Percentiles rank a stretch among this genome's conserved stretches.
Evolutionary conservation across 2,888 invertebrate genomes (phyloP).

Genomic region (Drosophila borealis): DNA sequence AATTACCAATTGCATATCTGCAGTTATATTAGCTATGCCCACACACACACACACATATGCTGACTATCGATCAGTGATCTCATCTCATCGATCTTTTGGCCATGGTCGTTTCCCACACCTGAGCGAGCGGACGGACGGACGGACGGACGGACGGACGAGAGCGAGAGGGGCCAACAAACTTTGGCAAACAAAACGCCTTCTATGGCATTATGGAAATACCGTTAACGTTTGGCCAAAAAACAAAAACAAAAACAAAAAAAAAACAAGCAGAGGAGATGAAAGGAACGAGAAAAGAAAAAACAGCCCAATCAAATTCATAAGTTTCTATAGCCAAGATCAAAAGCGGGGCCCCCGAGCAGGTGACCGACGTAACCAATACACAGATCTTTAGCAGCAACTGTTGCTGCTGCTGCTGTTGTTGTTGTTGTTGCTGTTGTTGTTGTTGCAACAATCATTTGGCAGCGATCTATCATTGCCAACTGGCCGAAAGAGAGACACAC

Average conservation of each 20-base stretch:
- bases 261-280: neutral
- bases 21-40: conserved; percentile 16
- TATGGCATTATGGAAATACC: conserved; percentile 73
- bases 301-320: conserved; percentile 50
- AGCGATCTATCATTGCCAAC: conserved; percentile 73
- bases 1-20: conserved; percentile 37
- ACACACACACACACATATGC: conserved; percentile 7
- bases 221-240: conserved; percentile 41
- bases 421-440: conserved; percentile 27
- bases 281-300: neutral
- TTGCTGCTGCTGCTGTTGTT: conserved; percentile 17
- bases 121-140: neutral
- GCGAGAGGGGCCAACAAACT: conserved; percentile 54
- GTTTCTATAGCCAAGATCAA: conserved; percentile 50
- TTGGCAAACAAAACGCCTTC: conserved; percentile 56
- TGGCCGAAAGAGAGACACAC: conserved; percentile 33
- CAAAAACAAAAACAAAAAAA: neutral
- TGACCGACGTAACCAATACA: conserved; percentile 41
- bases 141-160: too few relatives aligned
- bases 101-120: conserved; percentile 57
- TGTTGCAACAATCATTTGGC: conserved; percentile 68
- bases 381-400: conserved; percentile 15
- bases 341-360: conserved; percentile 49
- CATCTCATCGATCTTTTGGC: conserved; percentile 55
- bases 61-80: conserved; percentile 55